Base-by-base conservation (phyloP, 2,888 invertebrate species). In the Archips xylosteana region DNA sequence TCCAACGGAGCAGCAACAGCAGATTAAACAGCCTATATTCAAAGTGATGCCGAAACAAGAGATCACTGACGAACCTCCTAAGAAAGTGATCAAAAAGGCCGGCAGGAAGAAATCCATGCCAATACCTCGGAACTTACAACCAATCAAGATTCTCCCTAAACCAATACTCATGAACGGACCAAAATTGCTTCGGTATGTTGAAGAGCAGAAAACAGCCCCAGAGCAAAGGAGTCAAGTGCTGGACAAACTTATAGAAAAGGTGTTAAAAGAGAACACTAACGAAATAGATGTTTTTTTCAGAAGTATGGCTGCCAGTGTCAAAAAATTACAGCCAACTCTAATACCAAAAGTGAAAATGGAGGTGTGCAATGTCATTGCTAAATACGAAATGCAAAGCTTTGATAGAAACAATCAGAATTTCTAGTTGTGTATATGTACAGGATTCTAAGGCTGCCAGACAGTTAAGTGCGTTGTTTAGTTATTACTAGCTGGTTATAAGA, bases 321-420 rank as follows among this genome's bases (percentile, higher is more conserved):
- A 94, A 77, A 94, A 94, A 77, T 81, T 94, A 78, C 93, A 92
- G 75, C 94, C 94, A 9, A 92, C 91, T 80, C 82, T 94, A 77
- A 94, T 94, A 80, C 94, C 94, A 34, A 94, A 94, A 85, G 94
- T 94, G 0, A 94, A 94, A 78, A 94, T 94, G 94, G 94, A 94
- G 82, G 94, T 94, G 32, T 94, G 94, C 76, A 94, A 92, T 84
- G 94, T 94, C 5, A 94, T 94, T 70, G 94, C 94, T 0, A 94
- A 94, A 79, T 94, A 94, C 81, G 94, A 94, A 85, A 94, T 94
- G 93, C 93, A 93, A 77, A 93, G 89, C 83, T 94, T 92, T 80
- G 92, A 92, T 49, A 93, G 90, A 76, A 89, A 83, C 71, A 74
- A 78, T 60, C 77, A 82, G 71, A 82, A 78, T 70, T 80, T 71